These are phyloP conservation scores for Passer montanus DNA, from an alignment of 2,113 vertebrate genomes.

Conservation along the genomic window DNA sequence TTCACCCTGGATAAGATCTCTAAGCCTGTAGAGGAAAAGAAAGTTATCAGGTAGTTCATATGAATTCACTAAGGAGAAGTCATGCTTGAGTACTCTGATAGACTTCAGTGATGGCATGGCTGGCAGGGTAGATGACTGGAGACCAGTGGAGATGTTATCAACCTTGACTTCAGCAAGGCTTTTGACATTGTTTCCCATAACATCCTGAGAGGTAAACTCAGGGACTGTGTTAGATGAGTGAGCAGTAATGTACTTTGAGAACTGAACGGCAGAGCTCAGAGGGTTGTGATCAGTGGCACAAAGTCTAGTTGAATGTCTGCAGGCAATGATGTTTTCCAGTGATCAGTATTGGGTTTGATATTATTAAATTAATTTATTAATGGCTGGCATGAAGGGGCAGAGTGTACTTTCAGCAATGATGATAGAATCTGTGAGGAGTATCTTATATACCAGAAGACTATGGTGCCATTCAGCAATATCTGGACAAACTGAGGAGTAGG, in stretches of 20 bases:
- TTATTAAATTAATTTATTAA: not conserved
- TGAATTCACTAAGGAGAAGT: not conserved
- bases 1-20: not conserved
- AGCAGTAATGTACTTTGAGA: not conserved
- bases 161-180: not conserved
- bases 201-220: not conserved
- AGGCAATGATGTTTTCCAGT: not conserved
- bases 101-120: not conserved
- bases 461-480: not conserved
- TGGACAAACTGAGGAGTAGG: not conserved
- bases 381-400: not conserved
- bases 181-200: not conserved
- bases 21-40: not conserved
- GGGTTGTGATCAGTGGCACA: not conserved
- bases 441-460: not conserved
- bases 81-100: not conserved
- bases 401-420: accelerated
- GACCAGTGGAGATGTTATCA: not conserved
- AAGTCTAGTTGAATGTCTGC: not conserved
- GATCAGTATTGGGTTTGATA: not conserved
- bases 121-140: not conserved
- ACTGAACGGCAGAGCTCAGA: not conserved
- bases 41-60: not conserved
- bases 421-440: not conserved
- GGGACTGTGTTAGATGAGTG: not conserved